Evolutionary conservation across 2,797 vertebrate genomes (phyloP).

Genomic region (Gallinago stenura): DNA sequence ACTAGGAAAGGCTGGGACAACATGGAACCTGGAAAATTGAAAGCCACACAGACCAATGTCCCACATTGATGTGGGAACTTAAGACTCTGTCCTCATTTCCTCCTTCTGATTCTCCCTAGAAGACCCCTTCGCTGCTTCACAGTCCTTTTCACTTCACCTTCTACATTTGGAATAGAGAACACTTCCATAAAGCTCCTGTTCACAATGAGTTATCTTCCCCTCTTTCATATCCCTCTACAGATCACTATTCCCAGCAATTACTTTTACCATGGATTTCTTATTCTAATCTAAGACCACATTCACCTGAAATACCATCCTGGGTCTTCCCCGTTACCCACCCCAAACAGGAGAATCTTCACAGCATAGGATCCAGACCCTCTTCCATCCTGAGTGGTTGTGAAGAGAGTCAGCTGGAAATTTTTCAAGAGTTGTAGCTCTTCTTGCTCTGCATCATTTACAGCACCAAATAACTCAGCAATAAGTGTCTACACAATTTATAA

Average conservation of each 20-base stretch:
- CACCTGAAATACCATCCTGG: neutral
- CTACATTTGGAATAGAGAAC: neutral
- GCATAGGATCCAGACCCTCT: neutral
- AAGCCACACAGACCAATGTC: neutral
- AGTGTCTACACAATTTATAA: neutral
- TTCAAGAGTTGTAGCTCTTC: neutral
- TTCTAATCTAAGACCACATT: neutral
- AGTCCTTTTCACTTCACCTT: neutral
- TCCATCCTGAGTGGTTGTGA: neutral
- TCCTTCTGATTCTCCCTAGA: neutral
- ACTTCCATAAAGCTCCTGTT: neutral
- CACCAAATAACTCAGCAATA: neutral
- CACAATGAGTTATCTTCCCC: neutral
- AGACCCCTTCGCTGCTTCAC: neutral
- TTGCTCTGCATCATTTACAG: neutral
- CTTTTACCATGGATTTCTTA: neutral
- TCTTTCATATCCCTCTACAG: fast-evolving
- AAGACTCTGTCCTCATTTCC: neutral
- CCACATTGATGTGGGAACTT: neutral
- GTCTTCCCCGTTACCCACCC: neutral
- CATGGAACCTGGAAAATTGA: neutral
- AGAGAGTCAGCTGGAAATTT: neutral
- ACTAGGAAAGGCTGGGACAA: neutral
- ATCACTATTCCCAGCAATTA: neutral
- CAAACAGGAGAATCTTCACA: neutral